Evolutionary conservation across 2,888 invertebrate species (phyloP).

Genomic region (Eremobia ochroleuca): DNA sequence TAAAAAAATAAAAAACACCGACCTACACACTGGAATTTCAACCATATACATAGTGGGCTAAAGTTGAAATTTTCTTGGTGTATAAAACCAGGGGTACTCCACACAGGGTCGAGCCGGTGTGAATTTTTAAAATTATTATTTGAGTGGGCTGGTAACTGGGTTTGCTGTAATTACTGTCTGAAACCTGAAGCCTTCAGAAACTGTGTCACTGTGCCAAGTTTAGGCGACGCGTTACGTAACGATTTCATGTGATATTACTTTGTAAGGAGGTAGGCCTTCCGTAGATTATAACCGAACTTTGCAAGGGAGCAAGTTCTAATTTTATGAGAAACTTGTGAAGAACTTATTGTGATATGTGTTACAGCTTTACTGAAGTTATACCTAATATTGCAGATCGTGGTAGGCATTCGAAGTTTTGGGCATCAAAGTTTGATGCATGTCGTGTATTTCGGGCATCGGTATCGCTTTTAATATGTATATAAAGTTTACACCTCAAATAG

Average conservation of each 20-base stretch:
- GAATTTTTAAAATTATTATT: constrained; percentile 89
- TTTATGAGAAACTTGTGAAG: constrained; percentile 23
- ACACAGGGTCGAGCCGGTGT: constrained; percentile 74
- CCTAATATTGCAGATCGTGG: not conserved
- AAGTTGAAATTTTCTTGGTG: constrained; percentile 61
- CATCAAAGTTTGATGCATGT: not conserved
- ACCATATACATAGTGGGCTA: constrained; percentile 57
- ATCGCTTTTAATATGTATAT: not conserved
- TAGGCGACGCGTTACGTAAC: constrained; percentile 39
- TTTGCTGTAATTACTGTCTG: constrained; percentile 79
- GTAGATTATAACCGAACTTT: constrained; percentile 23
- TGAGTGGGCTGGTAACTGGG: constrained; percentile 81
- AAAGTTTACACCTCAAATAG: not conserved
- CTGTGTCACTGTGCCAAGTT: constrained; percentile 76
- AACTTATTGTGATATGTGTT: not conserved
- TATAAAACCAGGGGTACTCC: constrained; percentile 72
- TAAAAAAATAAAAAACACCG: constrained; percentile 64
- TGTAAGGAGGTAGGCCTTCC: not conserved
- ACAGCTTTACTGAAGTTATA: not conserved
- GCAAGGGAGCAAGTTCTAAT: not conserved
- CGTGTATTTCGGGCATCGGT: not conserved
- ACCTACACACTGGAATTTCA: constrained; percentile 40
- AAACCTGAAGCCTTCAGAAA: constrained; percentile 69
- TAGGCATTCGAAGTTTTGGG: not conserved
- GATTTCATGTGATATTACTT: constrained; percentile 19